Evolutionary conservation across 2,113 vertebrate species (phyloP), one percentile per base, ranked within the genome.

Genomic region (Archocentrus centrarchus): DNA sequence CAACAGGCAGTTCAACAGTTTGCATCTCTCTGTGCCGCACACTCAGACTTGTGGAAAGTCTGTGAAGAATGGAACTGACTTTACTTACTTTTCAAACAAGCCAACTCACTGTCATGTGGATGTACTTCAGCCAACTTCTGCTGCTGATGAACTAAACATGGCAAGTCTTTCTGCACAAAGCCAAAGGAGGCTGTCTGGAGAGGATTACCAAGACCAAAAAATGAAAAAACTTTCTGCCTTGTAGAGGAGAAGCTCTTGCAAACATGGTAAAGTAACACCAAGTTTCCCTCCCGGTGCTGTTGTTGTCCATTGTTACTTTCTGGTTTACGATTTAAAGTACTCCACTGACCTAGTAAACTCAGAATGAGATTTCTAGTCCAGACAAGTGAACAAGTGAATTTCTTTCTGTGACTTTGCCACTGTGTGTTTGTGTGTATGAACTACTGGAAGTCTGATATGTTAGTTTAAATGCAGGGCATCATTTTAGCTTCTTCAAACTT

Each of bases 181-280:
- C 37, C 79, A 53, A 68, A 82, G 84, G 70, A 86, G 83, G 80
- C 79, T 87, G 58, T 79, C 83, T 77, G 80, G 35, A 79, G 75
- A 83, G 89, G 88, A 95, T 87, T 76, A 82, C 64, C 44, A 62
- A 60, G 66, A 59, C 13, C 83, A 80, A 86, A 77, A 77, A 66
- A 93, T 93, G 90, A 89, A 30, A 73, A 79, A 79, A 73, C n/a
- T 30, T 81, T 91, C 79, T 85, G 76, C 55, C 53, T 87, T 78
- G 41, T 85, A 84, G 83, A 80, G 64, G 68, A 90, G 53, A 91
- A 58, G 80, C 79, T 59, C 57, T 82, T 60, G 68, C 79, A 83
- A 95, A 95, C 53, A 96, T 96, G 96, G 96, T 96, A 92, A 92
- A 85, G 90, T 90, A 89, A 64, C 61, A 84, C 27, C 41, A 73